Evolutionary conservation across 1,140 invertebrate genomes (phyloP), one percentile per base, ranked within the genome.

Genomic region (Globodera rostochiensis): DNA sequence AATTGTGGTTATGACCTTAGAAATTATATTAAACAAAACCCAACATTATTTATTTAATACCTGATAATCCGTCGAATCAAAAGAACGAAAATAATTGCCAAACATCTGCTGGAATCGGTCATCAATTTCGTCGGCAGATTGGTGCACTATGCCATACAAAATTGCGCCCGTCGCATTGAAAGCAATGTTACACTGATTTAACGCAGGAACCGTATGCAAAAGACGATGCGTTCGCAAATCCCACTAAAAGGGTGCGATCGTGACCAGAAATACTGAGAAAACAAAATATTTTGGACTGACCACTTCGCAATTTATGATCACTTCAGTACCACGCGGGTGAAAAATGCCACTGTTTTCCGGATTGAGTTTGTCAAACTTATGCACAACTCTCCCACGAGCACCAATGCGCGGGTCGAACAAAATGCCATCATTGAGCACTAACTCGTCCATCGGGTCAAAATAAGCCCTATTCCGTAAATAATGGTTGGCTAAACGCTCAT

Each of bases 321-420:
- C 88, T 84, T 88, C 86, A 36, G 69, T 92, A 0, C 96, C 96
- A 90, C 96, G 97, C 0, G 97, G 96, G 93, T 98, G 96, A 90
- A 99, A 99, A 1, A 96, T 94, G 0, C 97, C 97, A 88, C 95
- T 97, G 36, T 97, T 93, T 60, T 94, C 94, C 88, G 96, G 94
- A 91, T 98, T 98, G 36, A 98, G 92, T 91, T 98, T 98, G 91
- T 98, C 97, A 88, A 99, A 96, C 88, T 98, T 98, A 90, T 98
- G 96, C 73, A 98, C 94, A 86, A 87, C 70, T 46, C 75, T 21
- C 45, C 66, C 60, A 49, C 53, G 83, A 77, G 90, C 89, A 4
- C 94, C 94, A 0, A 93, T 93, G 79, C 94, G 93, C 8, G 97
- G 93, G 91, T 99, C 97, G 94, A 95, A 99, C 0, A 99, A 91